Evolutionary conservation across 2,888 invertebrate species (phyloP).

Genomic region (Drosophila rubida): DNA sequence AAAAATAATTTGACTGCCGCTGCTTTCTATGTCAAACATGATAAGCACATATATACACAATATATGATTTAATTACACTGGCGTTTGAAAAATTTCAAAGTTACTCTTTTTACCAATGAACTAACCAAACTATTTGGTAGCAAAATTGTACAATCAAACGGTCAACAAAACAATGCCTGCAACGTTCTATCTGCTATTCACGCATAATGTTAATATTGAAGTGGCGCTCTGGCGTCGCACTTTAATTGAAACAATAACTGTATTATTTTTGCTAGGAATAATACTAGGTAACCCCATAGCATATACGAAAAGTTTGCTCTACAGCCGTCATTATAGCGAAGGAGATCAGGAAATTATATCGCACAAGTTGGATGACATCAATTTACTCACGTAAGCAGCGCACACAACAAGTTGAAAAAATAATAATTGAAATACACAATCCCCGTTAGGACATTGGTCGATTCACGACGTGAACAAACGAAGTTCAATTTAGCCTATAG

Average conservation of each 20-base stretch:
- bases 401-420: neutral
- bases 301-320: constrained; percentile 46
- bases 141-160: neutral
- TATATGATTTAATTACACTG: constrained; percentile 16
- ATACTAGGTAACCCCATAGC: constrained; percentile 56
- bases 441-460: constrained; percentile 29
- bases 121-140: neutral
- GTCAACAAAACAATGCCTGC: constrained; percentile 56
- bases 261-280: constrained; percentile 54
- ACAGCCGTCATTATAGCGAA: constrained; percentile 31
- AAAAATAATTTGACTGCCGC: neutral
- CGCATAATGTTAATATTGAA: constrained; percentile 64
- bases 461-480: constrained; percentile 54
- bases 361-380: constrained; percentile 52
- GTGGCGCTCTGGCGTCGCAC: constrained; percentile 50
- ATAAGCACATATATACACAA: constrained; percentile 10
- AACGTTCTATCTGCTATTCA: constrained; percentile 52
- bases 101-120: no score
- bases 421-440: neutral
- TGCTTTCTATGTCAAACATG: constrained; percentile 32
- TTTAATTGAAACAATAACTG: constrained; percentile 58
- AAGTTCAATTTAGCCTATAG: constrained; percentile 61
- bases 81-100: neutral
- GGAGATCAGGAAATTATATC: constrained; percentile 31
- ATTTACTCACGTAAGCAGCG: constrained; percentile 63